Evolutionary conservation across 1,140 invertebrate species (phyloP).

Genomic region (Orussus abietinus): DNA sequence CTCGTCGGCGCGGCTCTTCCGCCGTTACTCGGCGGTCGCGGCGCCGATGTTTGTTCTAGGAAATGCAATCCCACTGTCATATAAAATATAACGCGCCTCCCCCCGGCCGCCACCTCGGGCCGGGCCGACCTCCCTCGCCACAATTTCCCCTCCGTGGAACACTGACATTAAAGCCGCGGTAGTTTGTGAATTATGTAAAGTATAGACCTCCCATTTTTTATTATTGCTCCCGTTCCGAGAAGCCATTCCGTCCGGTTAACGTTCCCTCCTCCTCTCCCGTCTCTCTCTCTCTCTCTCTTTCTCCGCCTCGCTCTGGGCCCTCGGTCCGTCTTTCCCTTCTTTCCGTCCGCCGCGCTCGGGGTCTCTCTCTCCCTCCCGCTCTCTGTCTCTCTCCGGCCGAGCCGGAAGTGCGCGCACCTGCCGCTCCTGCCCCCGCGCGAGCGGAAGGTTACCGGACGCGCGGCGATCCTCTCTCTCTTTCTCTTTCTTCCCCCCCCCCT

Average conservation of each 20-base stretch:
- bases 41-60: constrained; percentile 39
- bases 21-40: constrained; percentile 24
- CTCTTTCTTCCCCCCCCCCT: no score
- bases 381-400: no score
- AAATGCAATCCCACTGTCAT: constrained; percentile 42
- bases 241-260: neutral
- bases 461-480: no score
- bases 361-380: no score
- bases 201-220: constrained; percentile 15
- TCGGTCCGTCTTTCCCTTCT: no score
- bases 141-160: constrained; percentile 17
- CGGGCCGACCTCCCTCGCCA: neutral
- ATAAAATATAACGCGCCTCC: constrained; percentile 41
- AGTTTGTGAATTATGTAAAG: constrained; percentile 22
- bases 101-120: neutral
- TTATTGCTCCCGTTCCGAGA: constrained; percentile 7
- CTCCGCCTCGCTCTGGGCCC: no score
- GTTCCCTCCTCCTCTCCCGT: neutral
- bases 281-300: no score
- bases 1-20: no score
- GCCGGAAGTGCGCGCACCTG: no score
- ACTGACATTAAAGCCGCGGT: constrained; percentile 21
- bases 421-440: no score
- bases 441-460: no score
- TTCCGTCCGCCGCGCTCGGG: no score